Percentiles rank a stretch among this genome's conserved stretches.
Conservation (phyloP, 92 coral and sea anemone species). For the Phenganax stokvisi region DNA sequence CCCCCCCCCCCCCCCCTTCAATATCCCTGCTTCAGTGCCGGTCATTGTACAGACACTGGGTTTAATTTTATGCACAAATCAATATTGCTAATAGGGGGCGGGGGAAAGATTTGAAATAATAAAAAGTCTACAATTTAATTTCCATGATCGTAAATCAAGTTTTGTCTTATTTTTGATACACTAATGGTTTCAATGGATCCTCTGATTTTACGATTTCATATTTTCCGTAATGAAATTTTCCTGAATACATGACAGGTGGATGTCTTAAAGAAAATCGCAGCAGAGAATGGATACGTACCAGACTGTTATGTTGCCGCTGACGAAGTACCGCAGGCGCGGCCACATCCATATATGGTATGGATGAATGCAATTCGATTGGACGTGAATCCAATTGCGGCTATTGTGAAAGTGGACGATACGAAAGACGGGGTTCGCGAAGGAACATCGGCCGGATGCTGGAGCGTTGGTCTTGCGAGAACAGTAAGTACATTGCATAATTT, state of each 20-base stretch:
- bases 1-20: too few relatives aligned
- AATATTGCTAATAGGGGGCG: too few relatives aligned
- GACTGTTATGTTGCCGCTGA: slow-evolving; percentile 99
- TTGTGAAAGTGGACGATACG: slow-evolving; percentile 96
- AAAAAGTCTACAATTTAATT: too few relatives aligned
- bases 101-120: too few relatives aligned
- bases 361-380: slow-evolving; percentile 79
- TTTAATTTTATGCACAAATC: too few relatives aligned
- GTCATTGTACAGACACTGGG: too few relatives aligned
- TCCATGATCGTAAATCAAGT: too few relatives aligned
- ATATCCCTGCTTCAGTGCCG: too few relatives aligned
- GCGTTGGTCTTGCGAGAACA: slow-evolving; percentile 94
- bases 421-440: slow-evolving; percentile 96
- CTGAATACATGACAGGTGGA: slow-evolving; percentile 47
- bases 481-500: slow-evolving; percentile 52
- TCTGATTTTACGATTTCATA: too few relatives aligned
- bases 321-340: slow-evolving; percentile 99
- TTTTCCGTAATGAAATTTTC: too few relatives aligned
- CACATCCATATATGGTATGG: slow-evolving; percentile 99
- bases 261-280: slow-evolving; percentile 66
- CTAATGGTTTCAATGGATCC: too few relatives aligned
- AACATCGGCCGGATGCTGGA: slow-evolving; percentile 99
- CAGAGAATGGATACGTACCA: slow-evolving; percentile 81
- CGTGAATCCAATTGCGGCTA: slow-evolving; percentile 85
- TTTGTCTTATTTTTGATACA: too few relatives aligned